Evolutionary conservation across 2,113 vertebrate genomes (phyloP), one percentile per base, ranked within the genome.

Genomic region (Pitta sordida): DNA sequence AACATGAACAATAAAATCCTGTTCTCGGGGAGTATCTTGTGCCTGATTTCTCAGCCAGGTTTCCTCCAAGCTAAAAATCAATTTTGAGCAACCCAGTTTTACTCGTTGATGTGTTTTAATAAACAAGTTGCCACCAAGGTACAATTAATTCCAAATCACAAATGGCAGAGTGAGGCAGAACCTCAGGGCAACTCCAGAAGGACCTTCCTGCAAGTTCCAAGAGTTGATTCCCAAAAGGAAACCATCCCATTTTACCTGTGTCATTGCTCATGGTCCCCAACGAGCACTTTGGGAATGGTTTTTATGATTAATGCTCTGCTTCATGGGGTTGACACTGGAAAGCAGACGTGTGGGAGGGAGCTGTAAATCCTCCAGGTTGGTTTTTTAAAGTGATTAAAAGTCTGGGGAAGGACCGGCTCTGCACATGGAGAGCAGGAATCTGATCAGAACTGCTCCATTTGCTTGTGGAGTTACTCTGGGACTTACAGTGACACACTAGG

Each of bases 281-380:
- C 36, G 70, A 85, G 52, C 59, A 16, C 26, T 93, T 32, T 59
- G 76, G 90, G 70, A 93, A 77, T 19, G 76, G 43, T 39, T 86
- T 36, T 88, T 59, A 41, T 86, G 85, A 95, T 93, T 96, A 96
- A 91, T 91, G 55, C 65, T 73, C 44, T 13, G 17, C 73, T 93
- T 77, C 85, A 30, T 88, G 46, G 79, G 86, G 88, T 67, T 93
- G 96, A 93, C 64, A 90, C 79, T 86, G 87, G 43, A 59, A 93
- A 79, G 86, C 93, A 96, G 90, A 87, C 79, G 39, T 19, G 85
- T 88, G 76, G 92, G 90, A 95, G 88, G 67, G 87, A 94, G 92
- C 79, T 91, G 88, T 74, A 88, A 86, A 94, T 81, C 88, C 92
- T 90, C 85, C 87, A 95, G 90, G 37, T 90, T 93, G 76, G 88